Conservation (phyloP, 1,140 invertebrate species). For the Nephila pilipes region DNA sequence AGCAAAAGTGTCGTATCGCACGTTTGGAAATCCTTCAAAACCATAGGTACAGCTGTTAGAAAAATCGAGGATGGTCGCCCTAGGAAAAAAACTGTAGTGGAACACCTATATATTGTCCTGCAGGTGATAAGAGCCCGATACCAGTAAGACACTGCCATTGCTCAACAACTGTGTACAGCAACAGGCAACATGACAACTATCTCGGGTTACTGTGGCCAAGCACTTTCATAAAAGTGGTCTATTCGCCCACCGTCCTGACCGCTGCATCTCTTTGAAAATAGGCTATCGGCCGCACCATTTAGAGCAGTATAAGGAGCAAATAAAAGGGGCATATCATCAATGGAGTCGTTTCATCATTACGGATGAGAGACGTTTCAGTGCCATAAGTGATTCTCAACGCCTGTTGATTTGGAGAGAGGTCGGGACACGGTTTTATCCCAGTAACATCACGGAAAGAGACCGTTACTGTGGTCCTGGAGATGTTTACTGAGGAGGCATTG, state of each 20-base stretch:
- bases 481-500: background rate
- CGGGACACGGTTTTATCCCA: background rate
- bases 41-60: background rate
- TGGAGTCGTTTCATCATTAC: background rate
- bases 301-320: background rate
- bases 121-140: background rate
- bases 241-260: background rate
- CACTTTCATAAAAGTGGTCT: background rate
- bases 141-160: background rate
- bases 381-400: background rate
- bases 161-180: background rate
- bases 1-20: background rate
- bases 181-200: background rate
- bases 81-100: background rate
- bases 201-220: background rate
- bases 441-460: constrained; percentile 34
- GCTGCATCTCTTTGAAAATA: background rate
- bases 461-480: background rate
- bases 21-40: background rate
- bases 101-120: background rate
- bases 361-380: background rate
- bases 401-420: background rate
- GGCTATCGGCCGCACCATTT: background rate
- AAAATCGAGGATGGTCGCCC: background rate
- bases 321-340: background rate